Conservation (phyloP, 2,113 vertebrate species). For the Meriones unguiculatus region DNA sequence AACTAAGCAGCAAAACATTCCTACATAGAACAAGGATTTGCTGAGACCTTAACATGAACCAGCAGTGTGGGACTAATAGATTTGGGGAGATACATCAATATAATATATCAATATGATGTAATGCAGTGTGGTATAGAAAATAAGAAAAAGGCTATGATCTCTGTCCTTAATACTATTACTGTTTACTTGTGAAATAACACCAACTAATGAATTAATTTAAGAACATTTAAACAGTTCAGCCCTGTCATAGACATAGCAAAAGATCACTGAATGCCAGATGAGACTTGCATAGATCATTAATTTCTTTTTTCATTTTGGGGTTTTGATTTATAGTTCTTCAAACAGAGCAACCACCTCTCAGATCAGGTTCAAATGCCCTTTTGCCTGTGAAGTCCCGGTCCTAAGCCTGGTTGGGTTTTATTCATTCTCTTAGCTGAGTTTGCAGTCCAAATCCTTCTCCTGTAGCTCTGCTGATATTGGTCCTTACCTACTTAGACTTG, state of each 20-base stretch:
- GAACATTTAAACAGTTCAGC: neutral
- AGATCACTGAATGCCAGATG: neutral
- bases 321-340: neutral
- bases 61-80: neutral
- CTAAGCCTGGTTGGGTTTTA: neutral
- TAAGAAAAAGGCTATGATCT: neutral
- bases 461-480: neutral
- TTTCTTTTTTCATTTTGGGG: neutral
- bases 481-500: slow-evolving; percentile 13
- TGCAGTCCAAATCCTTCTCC: neutral
- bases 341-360: neutral
- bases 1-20: neutral
- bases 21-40: neutral
- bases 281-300: neutral
- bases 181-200: slow-evolving; percentile 3
- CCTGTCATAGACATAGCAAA: neutral
- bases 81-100: neutral
- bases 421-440: neutral
- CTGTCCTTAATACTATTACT: neutral
- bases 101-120: neutral
- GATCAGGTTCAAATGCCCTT: neutral
- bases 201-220: neutral
- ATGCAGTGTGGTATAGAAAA: neutral
- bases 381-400: neutral
- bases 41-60: neutral